Percentiles rank a stretch among this genome's conserved stretches.
These are phyloP conservation scores for Coenonympha arcania DNA, from an alignment of 2,888 invertebrate species.

Conservation along the genomic window DNA sequence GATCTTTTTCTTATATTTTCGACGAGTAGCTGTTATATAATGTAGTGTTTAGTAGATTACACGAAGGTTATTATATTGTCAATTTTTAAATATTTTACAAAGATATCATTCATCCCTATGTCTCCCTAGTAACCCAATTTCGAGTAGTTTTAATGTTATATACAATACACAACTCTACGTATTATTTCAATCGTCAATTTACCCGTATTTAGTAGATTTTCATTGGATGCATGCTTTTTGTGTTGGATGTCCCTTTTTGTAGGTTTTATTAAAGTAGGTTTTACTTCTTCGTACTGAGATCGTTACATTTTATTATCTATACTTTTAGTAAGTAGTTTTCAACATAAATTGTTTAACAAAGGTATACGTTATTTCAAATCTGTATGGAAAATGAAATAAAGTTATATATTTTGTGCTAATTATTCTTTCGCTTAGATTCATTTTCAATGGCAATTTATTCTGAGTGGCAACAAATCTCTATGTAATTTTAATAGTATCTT, in stretches of 20 bases:
- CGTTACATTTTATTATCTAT: neutral
- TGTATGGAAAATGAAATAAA: slow-evolving; percentile 5
- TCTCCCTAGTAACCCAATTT: too few relatives aligned
- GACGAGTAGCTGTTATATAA: too few relatives aligned
- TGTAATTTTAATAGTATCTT: neutral
- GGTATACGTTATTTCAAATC: slow-evolving; percentile 28
- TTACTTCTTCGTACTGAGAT: slow-evolving; percentile 4
- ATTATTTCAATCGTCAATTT: too few relatives aligned
- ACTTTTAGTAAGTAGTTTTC: neutral
- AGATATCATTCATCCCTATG: too few relatives aligned
- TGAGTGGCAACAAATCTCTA: slow-evolving; percentile 15
- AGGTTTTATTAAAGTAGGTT: neutral
- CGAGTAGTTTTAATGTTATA: too few relatives aligned
- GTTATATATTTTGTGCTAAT: slow-evolving; percentile 7
- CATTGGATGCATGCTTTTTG: slow-evolving; percentile 7
- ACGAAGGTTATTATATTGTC: too few relatives aligned
- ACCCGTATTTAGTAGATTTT: neutral
- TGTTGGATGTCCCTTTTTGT: neutral
- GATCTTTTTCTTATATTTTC: neutral
- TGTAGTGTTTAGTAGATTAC: too few relatives aligned
- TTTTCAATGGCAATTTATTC: slow-evolving; percentile 7
- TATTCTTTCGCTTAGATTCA: slow-evolving; percentile 16
- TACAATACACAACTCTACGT: too few relatives aligned
- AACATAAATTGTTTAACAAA: slow-evolving; percentile 6
- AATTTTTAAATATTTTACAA: too few relatives aligned